Evolutionary conservation across 2,797 vertebrate genomes (phyloP), one percentile per base, ranked within the genome.

Genomic region (Rhyacichthys aspro): DNA sequence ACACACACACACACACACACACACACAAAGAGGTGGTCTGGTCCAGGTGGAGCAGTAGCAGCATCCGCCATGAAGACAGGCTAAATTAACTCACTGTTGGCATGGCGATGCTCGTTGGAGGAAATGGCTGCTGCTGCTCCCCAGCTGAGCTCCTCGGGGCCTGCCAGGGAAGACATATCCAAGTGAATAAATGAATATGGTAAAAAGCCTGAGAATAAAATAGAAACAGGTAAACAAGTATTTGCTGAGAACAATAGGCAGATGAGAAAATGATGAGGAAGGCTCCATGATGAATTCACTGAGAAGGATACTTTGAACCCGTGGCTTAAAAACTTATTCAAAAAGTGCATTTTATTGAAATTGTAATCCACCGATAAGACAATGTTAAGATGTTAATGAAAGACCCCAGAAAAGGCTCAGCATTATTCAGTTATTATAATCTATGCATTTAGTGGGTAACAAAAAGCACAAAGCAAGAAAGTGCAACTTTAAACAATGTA

Each of bases 101-200:
- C 80, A 85, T 85, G 78, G 81, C 43, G 23, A 88, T 84, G 60
- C 74, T 84, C 46, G 50, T 54, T 70, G 68, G 72, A 76, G 67
- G 73, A 87, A 87, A 86, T 82, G 82, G 70, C 72, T 74, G 59
- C 64, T 53, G 63, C 67, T 69, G 45, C 68, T 65, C 44, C 59
- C 79, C 80, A 85, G 81, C 85, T 85, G 84, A 82, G 84, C 81
- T 76, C 81, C 59, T 69, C n/a, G 0, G 55, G 64, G 58, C 42
- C 76, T 72, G 81, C 70, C 74, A 67, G 50, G 61, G 60, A 76
- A 72, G 79, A 86, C 82, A 77, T 74, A 83, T 74, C 77, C 58
- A 11, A 60, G 60, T 43, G 72, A 79, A 84, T 74, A 79, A 82
- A 84, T 77, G 74, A 76, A 79, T 76, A 74, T 2, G 4, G 70